Evolutionary conservation across 2,888 invertebrate genomes (phyloP).

Genomic region (Agonopterix arenella): DNA sequence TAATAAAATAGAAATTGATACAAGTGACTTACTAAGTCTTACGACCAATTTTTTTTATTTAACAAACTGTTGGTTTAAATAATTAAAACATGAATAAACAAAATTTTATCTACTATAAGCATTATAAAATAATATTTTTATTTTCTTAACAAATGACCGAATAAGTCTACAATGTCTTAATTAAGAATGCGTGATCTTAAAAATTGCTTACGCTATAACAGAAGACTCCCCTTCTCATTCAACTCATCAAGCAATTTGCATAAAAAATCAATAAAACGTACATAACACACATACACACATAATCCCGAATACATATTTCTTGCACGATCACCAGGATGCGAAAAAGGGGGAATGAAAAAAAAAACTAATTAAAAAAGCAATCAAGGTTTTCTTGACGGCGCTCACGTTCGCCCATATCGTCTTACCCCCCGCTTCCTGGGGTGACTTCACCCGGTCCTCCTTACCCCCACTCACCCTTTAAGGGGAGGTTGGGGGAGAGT

Average conservation of each 20-base stretch:
- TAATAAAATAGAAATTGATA: too few species aligned
- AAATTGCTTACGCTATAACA: too few species aligned
- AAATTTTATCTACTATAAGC: too few species aligned
- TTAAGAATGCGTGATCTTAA: too few species aligned
- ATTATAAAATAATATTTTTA: too few species aligned
- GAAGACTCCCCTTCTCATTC: not conserved
- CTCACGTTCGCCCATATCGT: conserved; percentile 78
- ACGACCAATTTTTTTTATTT: too few species aligned
- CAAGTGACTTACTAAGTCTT: too few species aligned
- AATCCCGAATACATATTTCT: conserved; percentile 65
- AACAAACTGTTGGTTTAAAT: too few species aligned
- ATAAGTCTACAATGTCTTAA: too few species aligned
- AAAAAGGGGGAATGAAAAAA: conserved; percentile 71
- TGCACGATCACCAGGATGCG: conserved; percentile 64
- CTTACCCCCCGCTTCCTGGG: conserved; percentile 67
- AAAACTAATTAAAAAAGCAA: conserved; percentile 78
- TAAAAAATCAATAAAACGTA: conserved; percentile 28
- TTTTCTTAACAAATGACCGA: too few species aligned
- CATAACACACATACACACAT: conserved; percentile 41
- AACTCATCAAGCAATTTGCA: conserved; percentile 9
- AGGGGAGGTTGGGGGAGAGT: conserved; percentile 49
- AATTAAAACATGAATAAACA: too few species aligned
- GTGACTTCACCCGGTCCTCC: conserved; percentile 35
- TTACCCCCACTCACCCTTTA: conserved; percentile 50
- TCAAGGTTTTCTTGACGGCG: conserved; percentile 78